Evolutionary conservation across 2,888 invertebrate species (phyloP).

Genomic region (Lepidocyrtoides sp.): DNA sequence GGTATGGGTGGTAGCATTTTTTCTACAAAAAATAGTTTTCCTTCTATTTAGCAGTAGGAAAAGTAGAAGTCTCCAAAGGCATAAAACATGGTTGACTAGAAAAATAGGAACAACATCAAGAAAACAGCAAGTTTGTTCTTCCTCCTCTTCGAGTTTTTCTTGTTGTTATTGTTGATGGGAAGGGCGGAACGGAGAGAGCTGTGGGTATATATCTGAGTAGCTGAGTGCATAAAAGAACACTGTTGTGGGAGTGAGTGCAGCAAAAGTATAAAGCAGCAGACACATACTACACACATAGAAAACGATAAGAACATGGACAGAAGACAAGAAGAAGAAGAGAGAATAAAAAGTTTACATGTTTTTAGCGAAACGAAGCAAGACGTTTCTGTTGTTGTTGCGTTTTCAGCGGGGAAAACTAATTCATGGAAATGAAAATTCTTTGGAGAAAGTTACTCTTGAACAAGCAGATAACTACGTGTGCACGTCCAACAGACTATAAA

Average conservation of each 20-base stretch:
- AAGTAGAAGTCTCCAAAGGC: constrained; percentile 60
- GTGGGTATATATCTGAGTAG: not conserved
- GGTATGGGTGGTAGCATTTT: not conserved
- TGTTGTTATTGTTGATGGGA: constrained; percentile 60
- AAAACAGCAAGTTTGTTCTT: constrained; percentile 48
- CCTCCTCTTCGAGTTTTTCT: not conserved
- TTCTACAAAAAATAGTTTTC: not conserved
- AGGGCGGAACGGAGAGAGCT: constrained; percentile 69
- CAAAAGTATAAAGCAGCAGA: not conserved
- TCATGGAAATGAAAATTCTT: constrained; percentile 77
- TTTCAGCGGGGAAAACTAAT: constrained; percentile 65
- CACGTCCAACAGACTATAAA: not conserved
- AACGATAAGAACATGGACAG: constrained; percentile 5
- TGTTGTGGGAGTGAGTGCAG: not conserved
- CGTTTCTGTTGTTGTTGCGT: constrained; percentile 63
- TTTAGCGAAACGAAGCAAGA: constrained; percentile 45
- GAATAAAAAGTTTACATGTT: constrained; percentile 66
- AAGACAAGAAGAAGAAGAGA: constrained; percentile 42
- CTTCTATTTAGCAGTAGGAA: not conserved
- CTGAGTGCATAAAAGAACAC: constrained; percentile 9
- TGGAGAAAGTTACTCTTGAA: constrained; percentile 51
- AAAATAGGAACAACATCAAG: not conserved
- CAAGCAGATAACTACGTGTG: not conserved
- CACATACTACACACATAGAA: not conserved
- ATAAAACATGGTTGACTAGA: constrained; percentile 3